Conservation (phyloP, 2,113 vertebrate genomes). For the Neoarius graeffei region DNA sequence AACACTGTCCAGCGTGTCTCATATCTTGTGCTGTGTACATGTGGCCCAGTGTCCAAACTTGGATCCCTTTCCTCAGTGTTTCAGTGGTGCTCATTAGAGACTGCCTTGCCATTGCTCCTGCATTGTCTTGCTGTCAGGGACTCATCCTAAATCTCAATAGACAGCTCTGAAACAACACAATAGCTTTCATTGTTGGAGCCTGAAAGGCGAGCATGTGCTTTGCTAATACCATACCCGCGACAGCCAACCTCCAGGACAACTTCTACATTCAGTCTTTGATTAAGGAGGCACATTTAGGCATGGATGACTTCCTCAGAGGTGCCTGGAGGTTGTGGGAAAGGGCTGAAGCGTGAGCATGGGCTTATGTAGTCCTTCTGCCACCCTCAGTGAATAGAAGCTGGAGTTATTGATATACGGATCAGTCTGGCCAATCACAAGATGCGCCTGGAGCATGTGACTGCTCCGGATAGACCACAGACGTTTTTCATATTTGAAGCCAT, state of each 20-base stretch:
- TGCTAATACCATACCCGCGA: conserved; percentile 73
- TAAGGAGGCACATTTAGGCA: conserved; percentile 83
- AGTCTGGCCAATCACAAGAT: background rate
- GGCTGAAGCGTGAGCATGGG: conserved; percentile 64
- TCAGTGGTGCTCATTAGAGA: conserved; percentile 35
- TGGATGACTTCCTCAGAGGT: conserved; percentile 84
- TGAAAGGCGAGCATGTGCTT: conserved; percentile 83
- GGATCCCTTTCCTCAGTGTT: conserved; percentile 2
- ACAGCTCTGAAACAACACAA: conserved; percentile 74
- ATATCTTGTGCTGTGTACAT: conserved; percentile 16
- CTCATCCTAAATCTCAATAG: conserved; percentile 73
- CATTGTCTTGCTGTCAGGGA: conserved; percentile 63
- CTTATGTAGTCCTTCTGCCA: conserved; percentile 51
- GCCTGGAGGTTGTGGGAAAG: conserved; percentile 84
- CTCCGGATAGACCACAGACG: background rate
- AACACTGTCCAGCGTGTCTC: conserved; percentile 23
- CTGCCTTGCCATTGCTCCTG: conserved; percentile 42
- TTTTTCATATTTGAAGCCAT: background rate
- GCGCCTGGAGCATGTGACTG: conserved; percentile 27
- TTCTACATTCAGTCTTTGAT: conserved; percentile 80
- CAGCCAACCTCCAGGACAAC: conserved; percentile 80
- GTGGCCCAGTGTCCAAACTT: conserved; percentile 19
- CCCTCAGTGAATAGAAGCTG: conserved; percentile 46
- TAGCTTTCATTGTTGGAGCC: conserved; percentile 74
- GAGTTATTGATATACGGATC: conserved; percentile 59